Base-by-base conservation (phyloP, 2,888 invertebrate species). In the Caradrina kadenii region DNA sequence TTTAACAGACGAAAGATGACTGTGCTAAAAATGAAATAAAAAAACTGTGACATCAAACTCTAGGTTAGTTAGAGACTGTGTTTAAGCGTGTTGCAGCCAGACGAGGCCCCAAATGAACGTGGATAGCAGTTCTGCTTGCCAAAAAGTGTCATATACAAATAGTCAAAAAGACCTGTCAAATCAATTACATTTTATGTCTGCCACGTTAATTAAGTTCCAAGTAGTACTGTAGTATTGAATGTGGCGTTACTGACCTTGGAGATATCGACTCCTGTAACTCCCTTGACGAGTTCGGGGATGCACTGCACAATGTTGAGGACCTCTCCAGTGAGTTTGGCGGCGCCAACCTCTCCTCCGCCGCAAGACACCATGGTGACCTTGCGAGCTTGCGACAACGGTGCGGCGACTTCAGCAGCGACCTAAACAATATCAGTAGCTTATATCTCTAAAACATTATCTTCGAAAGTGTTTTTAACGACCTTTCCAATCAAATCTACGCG, bases 321-420 rank as follows among this genome's bases (percentile, higher is more conserved):
- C 95, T 99, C 99, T 52, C 98, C 98, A 5, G 99, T 99, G 78
- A 99, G 96, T 93, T 99, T 99, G 78, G 99, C 97, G 0, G 99
- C 99, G 42, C 99, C 99, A 45, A 99, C 96, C 60, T 99, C 98
- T 48, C 99, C 98, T 67, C 96, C 97, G 42, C 99, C 99, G 86
- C 98, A 98, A 1, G 99, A 98, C 21, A 99, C 98, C 99, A 99
- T 99, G 8, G 99, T 99, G 78, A 99, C 98, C 94, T 99, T 99
- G 92, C 99, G 99, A 10, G 98, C 97, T 92, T 99, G 98, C 0
- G 99, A 98, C 82, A 99, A 93, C 8, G 99, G 99, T 35, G 99
- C 99, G 49, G 99, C 99, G 55, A 99, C 98, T 94, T 99, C 99
- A 39, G 99, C 99, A 31, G 99, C 99, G 89, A 99, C 97, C 99